Conservation (phyloP, 2,888 invertebrate genomes). For the Bibio marci region DNA sequence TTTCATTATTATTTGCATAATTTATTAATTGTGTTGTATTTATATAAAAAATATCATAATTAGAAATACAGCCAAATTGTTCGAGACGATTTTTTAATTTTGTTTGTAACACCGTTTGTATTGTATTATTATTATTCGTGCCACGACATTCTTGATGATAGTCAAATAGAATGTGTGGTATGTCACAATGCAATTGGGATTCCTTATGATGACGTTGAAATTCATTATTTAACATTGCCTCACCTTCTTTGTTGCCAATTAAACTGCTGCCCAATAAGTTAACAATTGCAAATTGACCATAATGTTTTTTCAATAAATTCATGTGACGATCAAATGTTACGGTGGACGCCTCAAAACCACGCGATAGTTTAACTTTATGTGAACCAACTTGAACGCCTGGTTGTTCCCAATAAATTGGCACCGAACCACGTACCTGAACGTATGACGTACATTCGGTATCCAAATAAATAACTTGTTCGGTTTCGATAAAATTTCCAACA, state of each 20-base stretch:
- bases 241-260: conserved; percentile 92
- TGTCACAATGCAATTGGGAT: conserved; percentile 54
- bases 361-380: conserved; percentile 92
- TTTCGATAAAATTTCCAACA: conserved; percentile 99
- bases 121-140: too few species aligned
- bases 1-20: conserved; percentile 26
- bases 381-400: conserved; percentile 97
- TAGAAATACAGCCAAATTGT: neutral
- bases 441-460: conserved; percentile 83
- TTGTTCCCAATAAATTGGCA: conserved; percentile 98
- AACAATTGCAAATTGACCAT: conserved; percentile 81
- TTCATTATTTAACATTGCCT: conserved; percentile 84
- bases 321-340: conserved; percentile 89
- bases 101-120: conserved; percentile 58
- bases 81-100: conserved; percentile 43
- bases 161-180: conserved; percentile 85
- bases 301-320: conserved; percentile 65
- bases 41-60: conserved; percentile 54
- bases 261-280: conserved; percentile 83
- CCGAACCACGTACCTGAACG: conserved; percentile 87
- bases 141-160: conserved; percentile 89
- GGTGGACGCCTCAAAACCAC: conserved; percentile 86
- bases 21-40: too few species aligned
- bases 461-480: conserved; percentile 88
- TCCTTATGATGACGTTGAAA: conserved; percentile 76